Base-by-base conservation (phyloP, 2,888 invertebrate genomes). In the Andrena dorsata region DNA sequence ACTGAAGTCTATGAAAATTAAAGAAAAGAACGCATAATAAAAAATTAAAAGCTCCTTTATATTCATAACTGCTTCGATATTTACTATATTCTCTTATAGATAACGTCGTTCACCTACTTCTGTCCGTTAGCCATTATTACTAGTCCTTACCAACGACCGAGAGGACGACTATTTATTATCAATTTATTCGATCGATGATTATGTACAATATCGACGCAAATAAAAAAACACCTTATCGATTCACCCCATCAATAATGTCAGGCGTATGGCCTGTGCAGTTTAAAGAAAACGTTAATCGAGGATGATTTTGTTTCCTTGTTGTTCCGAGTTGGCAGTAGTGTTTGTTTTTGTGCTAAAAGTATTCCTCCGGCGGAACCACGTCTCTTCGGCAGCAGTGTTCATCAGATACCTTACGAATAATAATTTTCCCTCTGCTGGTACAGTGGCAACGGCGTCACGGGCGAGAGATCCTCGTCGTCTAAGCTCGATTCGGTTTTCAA, bases 401-500 rank as follows among this genome's bases (percentile, higher is more conserved):
- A 20, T 20, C 4, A 30, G n/a, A 13, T 6, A 28, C 32, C 63
- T 91, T 94, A 92, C 58, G 94, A 92, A 93, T 96, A 97, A 95
- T 96, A 97, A 94, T 98, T 98, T 92, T 98, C 97, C 92, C 98
- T 96, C 94, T 98, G 97, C 94, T 98, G 98, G 93, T 97, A 97
- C 85, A 98, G 95, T 72, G 98, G 98, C 93, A 98, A 95, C 92
- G 97, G 96, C 74, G 97, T 96, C 89, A 96, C 96, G 53, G 98
- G 97, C 68, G 97, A 97, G 30, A 95, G 95, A 91, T 97, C 97
- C 75, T 97, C 97, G 88, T 96, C 96, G 76, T 97, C 96, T 83
- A 95, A 95, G 88, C 94, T 94, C 79, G 95, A 93, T 80, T 95
- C 93, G 58, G 92, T 91, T 88, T 96, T 95, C 80, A 95, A 94